phyloP scores from a whole-genome alignment of 1,140 invertebrate genomes.

The Cotesia typhae region DNA sequence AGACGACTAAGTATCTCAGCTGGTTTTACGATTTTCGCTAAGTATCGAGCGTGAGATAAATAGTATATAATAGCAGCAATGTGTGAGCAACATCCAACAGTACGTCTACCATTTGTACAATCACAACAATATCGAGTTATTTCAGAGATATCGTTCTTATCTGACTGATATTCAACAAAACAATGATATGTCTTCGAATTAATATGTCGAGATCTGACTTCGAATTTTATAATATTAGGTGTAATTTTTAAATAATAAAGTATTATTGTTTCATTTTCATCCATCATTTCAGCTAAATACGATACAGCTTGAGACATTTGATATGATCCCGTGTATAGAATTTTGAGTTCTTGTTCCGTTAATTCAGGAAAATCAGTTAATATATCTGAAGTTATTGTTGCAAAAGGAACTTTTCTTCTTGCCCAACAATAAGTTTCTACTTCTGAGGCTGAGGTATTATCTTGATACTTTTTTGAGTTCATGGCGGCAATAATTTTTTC shows the following conservation, averaged over 20 bases:
- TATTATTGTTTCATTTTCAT: slow-evolving; percentile 29
- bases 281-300: slow-evolving; percentile 42
- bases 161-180: slow-evolving; percentile 33
- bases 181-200: slow-evolving; percentile 34
- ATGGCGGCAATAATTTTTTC: slow-evolving; percentile 38
- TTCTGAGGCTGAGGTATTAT: slow-evolving; percentile 39
- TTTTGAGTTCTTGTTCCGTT: slow-evolving; percentile 36
- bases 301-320: slow-evolving; percentile 39
- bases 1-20: slow-evolving; percentile 21
- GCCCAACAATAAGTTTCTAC: slow-evolving; percentile 38
- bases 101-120: slow-evolving; percentile 39
- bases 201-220: slow-evolving; percentile 38
- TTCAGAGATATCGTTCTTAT: slow-evolving; percentile 18
- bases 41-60: slow-evolving; percentile 34
- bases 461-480: slow-evolving; percentile 26
- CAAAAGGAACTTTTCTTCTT: slow-evolving; percentile 35
- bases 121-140: slow-evolving; percentile 37
- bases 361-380: slow-evolving; percentile 38
- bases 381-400: slow-evolving; percentile 29
- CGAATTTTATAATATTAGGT: slow-evolving; percentile 31
- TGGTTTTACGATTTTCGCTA: slow-evolving; percentile 28
- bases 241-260: slow-evolving; percentile 31
- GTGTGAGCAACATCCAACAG: slow-evolving; percentile 38
- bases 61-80: slow-evolving; percentile 39
- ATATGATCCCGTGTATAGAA: slow-evolving; percentile 39